These are phyloP conservation scores for Thereva nobilitata DNA, from an alignment of 2,888 invertebrate species.

Conservation along the genomic window DNA sequence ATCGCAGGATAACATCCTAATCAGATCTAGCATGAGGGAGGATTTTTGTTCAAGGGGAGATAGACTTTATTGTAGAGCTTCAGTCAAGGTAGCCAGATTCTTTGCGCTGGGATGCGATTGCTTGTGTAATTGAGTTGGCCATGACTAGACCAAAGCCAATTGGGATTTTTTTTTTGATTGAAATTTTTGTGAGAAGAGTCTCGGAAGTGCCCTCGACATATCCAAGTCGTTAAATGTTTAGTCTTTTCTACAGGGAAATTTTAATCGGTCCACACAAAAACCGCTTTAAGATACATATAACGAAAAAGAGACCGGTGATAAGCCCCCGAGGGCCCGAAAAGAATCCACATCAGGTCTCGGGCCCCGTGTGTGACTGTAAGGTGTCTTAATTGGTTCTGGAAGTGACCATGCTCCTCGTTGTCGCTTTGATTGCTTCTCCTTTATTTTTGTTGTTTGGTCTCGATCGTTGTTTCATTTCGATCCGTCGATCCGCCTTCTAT, in stretches of 20 bases:
- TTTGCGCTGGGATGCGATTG: not conserved
- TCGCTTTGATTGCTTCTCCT: slow-evolving; percentile 15
- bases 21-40: not conserved
- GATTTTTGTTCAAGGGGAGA: not conserved
- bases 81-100: not conserved
- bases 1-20: not conserved
- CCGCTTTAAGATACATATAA: not conserved
- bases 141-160: no score
- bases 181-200: no score
- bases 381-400: slow-evolving; percentile 36
- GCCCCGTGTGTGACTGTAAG: slow-evolving; percentile 19
- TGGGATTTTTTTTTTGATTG: no score
- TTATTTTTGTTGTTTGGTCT: slow-evolving; percentile 18
- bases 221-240: no score
- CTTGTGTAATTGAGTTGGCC: not conserved
- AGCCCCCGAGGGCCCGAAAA: slow-evolving; percentile 8
- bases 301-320: slow-evolving; percentile 6
- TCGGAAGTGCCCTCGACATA: no score
- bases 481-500: slow-evolving; percentile 30
- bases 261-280: no score
- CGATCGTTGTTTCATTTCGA: slow-evolving; percentile 18
- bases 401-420: slow-evolving; percentile 35
- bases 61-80: not conserved
- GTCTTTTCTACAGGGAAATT: no score
- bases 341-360: slow-evolving; percentile 17